Base-by-base conservation (phyloP, 2,888 invertebrate genomes). In the Drosophila borealis region DNA sequence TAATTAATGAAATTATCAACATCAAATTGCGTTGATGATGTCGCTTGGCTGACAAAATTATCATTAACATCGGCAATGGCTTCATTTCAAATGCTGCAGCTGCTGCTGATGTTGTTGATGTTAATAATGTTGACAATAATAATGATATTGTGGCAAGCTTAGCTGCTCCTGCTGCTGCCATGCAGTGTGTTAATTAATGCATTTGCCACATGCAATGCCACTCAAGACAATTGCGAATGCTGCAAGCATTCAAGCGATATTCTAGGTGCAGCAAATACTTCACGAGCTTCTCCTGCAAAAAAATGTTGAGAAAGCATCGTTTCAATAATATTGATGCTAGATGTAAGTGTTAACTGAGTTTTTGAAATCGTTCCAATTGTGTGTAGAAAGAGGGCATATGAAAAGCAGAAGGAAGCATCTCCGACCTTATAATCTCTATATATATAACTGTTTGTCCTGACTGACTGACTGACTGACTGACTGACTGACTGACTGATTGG, bases 1-100 rank as follows among this genome's bases (percentile, higher is more conserved):
- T 74, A 73, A 74, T 74, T 81, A 67, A 78, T 74, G 74, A 82
- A 83, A 63, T 80, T 83, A 73, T 66, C 70, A 73, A 50, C 67
- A 74, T 78, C 61, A 69, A 81, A 61, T 70, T 61, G 61, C 67
- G 67, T 72, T 61, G 78, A 75, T 63, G 77, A 75, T 75, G 61
- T 73, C 64, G 68, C 57, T 49, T 45, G 57, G 44, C 70, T 66
- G 59, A 66, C 74, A 54, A 73, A 73, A 71, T 67, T 41, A 63
- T 64, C 48, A 71, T 74, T 49, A 51, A 48, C 48, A 33, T 53
- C 74, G 46, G 67, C 53, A 56, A 65, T 62, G 70, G 45, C 71
- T 71, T 77, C 48, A 77, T 80, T 80, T 67, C 34, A 67, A 67
- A 74, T 67, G 74, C 57, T 25, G 44, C 49, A 62, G 14, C 39